These are phyloP conservation scores for Chromis chromis DNA, from an alignment of 2,797 vertebrate species.

Conservation along the genomic window DNA sequence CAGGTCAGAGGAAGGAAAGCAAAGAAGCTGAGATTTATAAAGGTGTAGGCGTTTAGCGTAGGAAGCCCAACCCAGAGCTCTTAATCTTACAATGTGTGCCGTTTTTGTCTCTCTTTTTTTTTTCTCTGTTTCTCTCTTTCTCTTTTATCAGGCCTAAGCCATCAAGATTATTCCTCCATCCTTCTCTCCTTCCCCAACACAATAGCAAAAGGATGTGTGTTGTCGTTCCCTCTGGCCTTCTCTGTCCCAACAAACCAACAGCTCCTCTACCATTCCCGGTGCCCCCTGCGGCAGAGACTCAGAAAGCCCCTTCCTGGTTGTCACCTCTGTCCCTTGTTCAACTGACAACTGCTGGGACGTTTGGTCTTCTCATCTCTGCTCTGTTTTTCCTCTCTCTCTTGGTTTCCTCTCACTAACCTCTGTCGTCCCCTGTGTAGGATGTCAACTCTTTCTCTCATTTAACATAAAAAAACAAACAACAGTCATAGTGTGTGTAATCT, in stretches of 20 bases:
- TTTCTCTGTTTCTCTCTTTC: constrained; percentile 77
- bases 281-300: constrained; percentile 73
- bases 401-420: constrained; percentile 69
- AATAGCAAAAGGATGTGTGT: constrained; percentile 87
- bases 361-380: constrained; percentile 69
- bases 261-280: constrained; percentile 83
- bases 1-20: neutral
- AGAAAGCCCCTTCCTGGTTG: constrained; percentile 66
- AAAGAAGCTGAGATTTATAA: neutral
- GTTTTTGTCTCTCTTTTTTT: constrained; percentile 74
- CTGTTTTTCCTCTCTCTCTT: constrained; percentile 29
- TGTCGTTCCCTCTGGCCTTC: constrained; percentile 86
- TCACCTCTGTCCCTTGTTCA: constrained; percentile 72
- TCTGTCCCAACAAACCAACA: constrained; percentile 77
- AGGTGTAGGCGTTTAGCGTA: constrained; percentile 38
- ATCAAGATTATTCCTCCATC: constrained; percentile 87
- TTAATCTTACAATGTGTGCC: constrained; percentile 79
- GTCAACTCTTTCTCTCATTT: constrained; percentile 46
- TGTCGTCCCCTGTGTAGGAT: constrained; percentile 39
- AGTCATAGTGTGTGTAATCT: constrained; percentile 59
- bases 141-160: constrained; percentile 88
- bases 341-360: constrained; percentile 77
- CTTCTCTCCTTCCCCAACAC: constrained; percentile 84
- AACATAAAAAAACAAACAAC: constrained; percentile 23
- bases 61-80: constrained; percentile 62